Evolutionary conservation across 2,888 invertebrate species (phyloP), one percentile per base, ranked within the genome.

Genomic region (Agonum fuliginosum): DNA sequence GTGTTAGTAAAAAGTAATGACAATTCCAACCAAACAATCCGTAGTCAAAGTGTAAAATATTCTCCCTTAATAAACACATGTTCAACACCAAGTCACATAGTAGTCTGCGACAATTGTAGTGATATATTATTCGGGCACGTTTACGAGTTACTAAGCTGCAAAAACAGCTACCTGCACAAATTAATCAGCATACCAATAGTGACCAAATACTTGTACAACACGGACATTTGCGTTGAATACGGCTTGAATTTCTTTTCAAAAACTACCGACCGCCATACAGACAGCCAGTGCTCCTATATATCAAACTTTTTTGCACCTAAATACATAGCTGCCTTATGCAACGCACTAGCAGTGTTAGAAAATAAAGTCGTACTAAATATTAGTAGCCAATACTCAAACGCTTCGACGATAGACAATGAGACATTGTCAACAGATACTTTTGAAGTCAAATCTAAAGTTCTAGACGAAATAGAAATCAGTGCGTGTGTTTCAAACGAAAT

Each of bases 321-420:
- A 82, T 93, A 93, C 85, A 87, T 95, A 80, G 92, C 93, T 17
- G 95, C 95, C 19, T 87, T 95, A 80, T 96, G 95, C 86, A 95
- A 95, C 86, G 89, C 93, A 34, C 84, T 95, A 78, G 93, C 93
- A 37, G 90, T 92, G 79, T 88, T 90, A 80, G 91, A 93, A 81
- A 90, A 91, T 81, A 91, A 91, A 86, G 91, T 92, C 12, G 90
- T 91, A 37, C 86, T 92, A 79, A 93, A 93, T 82, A 88, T 90
- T 0, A 92, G 91, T 82, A 90, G 83, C 69, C 83, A 85, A 58
- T 83, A 84, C 76, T 79, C 82, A 0, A 85, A 85, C 78, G 78
- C 80, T 2, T 84, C 85, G 8, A 78, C 73, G 6, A 78, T 80
- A 34, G 76, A 41, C 27, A 78, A 74, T 48, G 76, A 75, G 51